Evolutionary conservation across 2,113 vertebrate genomes (phyloP), one percentile per base, ranked within the genome.

Genomic region (Eurystomus gularis): DNA sequence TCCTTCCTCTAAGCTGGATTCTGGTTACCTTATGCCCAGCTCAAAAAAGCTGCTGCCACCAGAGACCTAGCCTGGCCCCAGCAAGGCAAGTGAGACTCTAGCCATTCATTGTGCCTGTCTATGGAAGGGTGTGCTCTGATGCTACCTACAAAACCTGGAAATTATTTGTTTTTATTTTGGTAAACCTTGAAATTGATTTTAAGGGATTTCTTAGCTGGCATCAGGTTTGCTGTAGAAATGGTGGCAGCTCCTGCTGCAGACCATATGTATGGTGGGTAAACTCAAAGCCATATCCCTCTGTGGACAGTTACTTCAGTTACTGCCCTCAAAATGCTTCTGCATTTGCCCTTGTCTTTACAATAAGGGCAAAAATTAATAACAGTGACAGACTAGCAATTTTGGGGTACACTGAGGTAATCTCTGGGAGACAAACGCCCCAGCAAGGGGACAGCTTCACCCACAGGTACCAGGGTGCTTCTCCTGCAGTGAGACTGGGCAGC

Each of bases 81-180:
- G 37, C 24, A 66, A 80, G 55, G 62, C 54, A 70, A 54, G n/a
- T 40, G n/a, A 78, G 40, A 65, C 8, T 46, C 9, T 58, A 71
- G 48, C 12, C 33, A 21, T 35, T 76, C 0, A 0, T 20, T 44
- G 17, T 80, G 46, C 33, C 51, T 48, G 11, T n/a, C n/a, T 71
- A 2, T 12, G 28, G 66, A 46, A 66, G 26, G 28, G 15, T 44
- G 26, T 0, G 2, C 58, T 46, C 35, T 4, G 4, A 17, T 29
- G 37, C 28, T 23, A 69, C 76, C 37, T 65, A 86, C 23, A 86
- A 85, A 69, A 60, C 55, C 54, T 52, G 61, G n/a, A 68, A 68
- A 72, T 40, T 0, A 49, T 20, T 86, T 29, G 42, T 21, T 75
- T 81, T 65, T 37, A 29, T 75, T 84, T 55, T 35, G 18, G 70